Base-by-base conservation (phyloP, 2,113 vertebrate genomes). In the Takifugu bimaculatus region DNA sequence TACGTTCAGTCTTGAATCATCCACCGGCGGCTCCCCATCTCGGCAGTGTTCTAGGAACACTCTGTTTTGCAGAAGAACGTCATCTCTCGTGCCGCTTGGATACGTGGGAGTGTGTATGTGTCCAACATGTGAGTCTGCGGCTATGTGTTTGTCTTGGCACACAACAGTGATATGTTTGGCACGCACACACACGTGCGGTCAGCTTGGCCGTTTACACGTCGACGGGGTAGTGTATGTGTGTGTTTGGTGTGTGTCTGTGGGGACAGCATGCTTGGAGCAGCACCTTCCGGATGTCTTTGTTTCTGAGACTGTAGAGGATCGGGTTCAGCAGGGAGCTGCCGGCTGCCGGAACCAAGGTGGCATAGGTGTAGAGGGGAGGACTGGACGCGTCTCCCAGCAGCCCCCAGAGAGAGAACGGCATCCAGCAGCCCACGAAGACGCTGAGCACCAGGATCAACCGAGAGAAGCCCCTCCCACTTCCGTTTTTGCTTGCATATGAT, bases 261-360 rank as follows among this genome's bases (percentile, higher is more conserved):
- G 55, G 92, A 57, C 96, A 97, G 83, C 92, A 95, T 50, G 90
- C 81, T 4, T 93, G 83, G 82, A 94, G 90, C 67, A 98, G 88
- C 60, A 94, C 93, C 51, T 92, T 95, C 83, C 94, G 96, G 76
- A 98, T 93, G 56, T 98, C 94, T 70, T 92, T 94, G 88, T 97
- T 94, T 64, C 96, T 88, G 86, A 96, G 94, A 78, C 95, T 95
- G 20, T 98, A 98, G 68, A 98, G 94, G 44, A 97, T 65, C 0
- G 96, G 96, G 77, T 98, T 98, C 69, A 98, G 90, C 90, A 96
- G 82, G 47, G 95, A 97, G 88, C 92, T 94, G 64, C 92, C 94
- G n/a, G 95, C 92, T 28, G 95, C 94, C 0, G 96, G 95, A 32
- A 96, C 93, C 72, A 98, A 57, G 2, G 95, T 94, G 85, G 78